Evolutionary conservation across 1,140 invertebrate genomes (phyloP), one percentile per base, ranked within the genome.

Genomic region (Neodiprion pinetum): DNA sequence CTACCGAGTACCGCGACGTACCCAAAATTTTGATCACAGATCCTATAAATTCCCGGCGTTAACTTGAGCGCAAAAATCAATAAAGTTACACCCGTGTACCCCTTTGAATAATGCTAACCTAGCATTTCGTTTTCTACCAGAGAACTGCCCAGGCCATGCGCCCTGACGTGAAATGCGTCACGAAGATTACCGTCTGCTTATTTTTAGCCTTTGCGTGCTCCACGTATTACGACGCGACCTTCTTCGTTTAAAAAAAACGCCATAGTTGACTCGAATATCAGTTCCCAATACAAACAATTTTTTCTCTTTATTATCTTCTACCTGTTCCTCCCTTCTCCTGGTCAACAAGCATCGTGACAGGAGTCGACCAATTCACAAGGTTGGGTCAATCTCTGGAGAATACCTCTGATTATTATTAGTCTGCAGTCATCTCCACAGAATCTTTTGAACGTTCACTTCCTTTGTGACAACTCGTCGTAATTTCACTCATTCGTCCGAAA

Each of bases 1-100:
- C 61, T 53, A 67, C 72, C n/a, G 47, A 11, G 23, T 11, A 23
- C 4, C 1, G 14, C 10, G 50, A 12, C 65, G 48, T 49, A 47
- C 53, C 9, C n/a, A 17, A 61, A 61, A 61, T 61, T 9, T 61
- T 61, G 5, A 61, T 61, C 53, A 61, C 53, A 12, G 53, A 61
- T 61, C 53, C n/a, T 12, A 61, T 17, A 17, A 61, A 61, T 9
- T 17, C 53, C 11, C 28, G 53, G 11, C 53, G n/a, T 17, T 14
- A 9, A 85, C 84, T 82, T 80, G 84, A 81, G 82, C 83, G 81
- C 82, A 81, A 88, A 88, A 88, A 88, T 88, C 86, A 87, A 87
- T 88, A 88, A 84, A 80, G 67, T 21, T 23, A 12, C 48, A 76
- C 70, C 47, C 76, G 76, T 84, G 83, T 80, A 67, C 76, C 80